Conservation (phyloP, 2,888 invertebrate genomes). For the Pollenia amentaria region DNA sequence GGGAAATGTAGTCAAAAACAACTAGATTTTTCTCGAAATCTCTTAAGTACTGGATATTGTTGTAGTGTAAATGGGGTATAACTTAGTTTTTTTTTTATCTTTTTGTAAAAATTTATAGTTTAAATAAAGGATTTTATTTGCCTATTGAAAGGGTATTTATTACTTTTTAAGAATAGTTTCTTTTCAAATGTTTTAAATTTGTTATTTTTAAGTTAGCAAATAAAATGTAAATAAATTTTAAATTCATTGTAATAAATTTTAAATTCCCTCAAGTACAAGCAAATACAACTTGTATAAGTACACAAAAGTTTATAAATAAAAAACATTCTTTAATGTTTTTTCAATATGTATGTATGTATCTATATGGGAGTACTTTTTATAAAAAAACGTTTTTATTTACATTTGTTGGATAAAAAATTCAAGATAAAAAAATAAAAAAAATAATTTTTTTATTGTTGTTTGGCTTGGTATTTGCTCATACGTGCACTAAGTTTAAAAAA, state of each 20-base stretch:
- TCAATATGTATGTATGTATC: neutral
- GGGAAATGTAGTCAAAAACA: no score
- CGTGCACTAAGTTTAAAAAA: neutral
- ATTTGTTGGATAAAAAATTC: neutral
- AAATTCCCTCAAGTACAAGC: neutral
- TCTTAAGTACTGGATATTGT: no score
- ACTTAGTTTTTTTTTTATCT: no score
- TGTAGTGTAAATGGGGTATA: no score
- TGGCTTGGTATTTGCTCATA: neutral
- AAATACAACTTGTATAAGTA: neutral
- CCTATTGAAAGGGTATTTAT: no score
- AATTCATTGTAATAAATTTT: constrained; percentile 27
- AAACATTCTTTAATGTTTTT: neutral
- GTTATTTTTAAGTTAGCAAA: constrained; percentile 2
- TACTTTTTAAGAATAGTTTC: no score
- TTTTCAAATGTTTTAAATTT: constrained; percentile 1
- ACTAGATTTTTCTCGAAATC: no score
- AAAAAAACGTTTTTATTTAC: neutral
- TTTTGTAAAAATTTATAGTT: no score
- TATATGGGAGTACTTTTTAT: neutral
- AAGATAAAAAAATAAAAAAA: neutral
- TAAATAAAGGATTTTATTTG: no score
- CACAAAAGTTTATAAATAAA: neutral
- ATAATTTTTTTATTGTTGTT: neutral
- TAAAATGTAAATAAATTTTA: constrained; percentile 14